These are phyloP conservation scores for Oxyruncus cristatus DNA, from an alignment of 2,113 vertebrate genomes.

Conservation along the genomic window DNA sequence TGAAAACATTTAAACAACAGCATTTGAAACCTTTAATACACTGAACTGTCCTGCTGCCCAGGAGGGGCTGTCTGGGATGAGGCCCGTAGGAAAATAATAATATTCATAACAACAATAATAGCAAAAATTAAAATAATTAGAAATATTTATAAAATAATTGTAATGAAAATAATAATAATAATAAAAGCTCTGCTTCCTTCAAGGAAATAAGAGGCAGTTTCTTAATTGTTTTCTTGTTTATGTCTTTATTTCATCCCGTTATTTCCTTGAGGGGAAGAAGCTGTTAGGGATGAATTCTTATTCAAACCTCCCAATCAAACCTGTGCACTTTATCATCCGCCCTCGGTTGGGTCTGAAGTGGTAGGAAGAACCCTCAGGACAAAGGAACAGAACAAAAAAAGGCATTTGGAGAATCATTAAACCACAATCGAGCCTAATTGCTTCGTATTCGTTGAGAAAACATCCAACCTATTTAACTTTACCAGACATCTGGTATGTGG, in stretches of 20 bases:
- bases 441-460: background rate
- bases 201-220: background rate
- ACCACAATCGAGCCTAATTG: conserved; percentile 1
- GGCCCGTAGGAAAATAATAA: background rate
- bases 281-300: background rate
- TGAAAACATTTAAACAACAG: background rate
- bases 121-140: background rate
- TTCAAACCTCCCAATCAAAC: background rate
- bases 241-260: background rate
- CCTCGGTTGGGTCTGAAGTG: background rate
- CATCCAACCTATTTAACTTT: background rate
- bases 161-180: background rate
- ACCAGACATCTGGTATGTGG: background rate
- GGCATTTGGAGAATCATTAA: conserved; percentile 46
- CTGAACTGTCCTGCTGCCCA: background rate
- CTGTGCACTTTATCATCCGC: background rate
- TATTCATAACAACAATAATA: background rate
- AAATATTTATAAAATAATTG: background rate
- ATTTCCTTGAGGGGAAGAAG: background rate
- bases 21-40: background rate
- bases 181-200: background rate
- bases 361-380: conserved; percentile 16
- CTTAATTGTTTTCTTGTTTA: background rate
- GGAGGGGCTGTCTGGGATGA: background rate
- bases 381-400: conserved; percentile 37